Evolutionary conservation across 2,888 invertebrate species (phyloP).

Genomic region (Fabriciana adippe): DNA sequence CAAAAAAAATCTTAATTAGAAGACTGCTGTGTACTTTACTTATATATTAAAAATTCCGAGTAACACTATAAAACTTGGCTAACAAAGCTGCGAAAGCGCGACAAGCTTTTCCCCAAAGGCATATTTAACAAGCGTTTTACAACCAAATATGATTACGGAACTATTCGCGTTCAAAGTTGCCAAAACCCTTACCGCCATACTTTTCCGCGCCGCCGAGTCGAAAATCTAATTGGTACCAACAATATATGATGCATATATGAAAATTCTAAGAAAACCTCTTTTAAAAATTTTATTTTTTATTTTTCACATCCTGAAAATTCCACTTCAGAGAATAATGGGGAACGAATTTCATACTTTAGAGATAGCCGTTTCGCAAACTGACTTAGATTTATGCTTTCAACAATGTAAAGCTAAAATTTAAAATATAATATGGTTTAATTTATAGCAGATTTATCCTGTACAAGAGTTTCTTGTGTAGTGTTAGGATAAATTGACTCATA

Average conservation of each 20-base stretch:
- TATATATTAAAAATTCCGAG: conserved; percentile 7
- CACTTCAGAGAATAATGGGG: neutral
- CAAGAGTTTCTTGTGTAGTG: no score
- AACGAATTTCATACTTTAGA: neutral
- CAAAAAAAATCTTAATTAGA: neutral
- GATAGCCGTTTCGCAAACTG: no score
- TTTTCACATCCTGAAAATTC: neutral
- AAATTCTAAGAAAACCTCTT: conserved; percentile 1
- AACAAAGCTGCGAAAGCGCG: neutral
- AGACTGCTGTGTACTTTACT: neutral
- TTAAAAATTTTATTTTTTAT: neutral
- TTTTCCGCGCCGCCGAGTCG: conserved; percentile 61
- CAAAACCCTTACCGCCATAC: conserved; percentile 47
- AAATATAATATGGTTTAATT: no score
- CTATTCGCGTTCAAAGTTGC: conserved; percentile 40
- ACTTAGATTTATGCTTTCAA: no score
- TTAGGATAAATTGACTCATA: no score
- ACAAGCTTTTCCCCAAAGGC: conserved; percentile 21
- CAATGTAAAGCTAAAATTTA: no score
- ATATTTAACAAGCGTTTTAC: conserved; percentile 30
- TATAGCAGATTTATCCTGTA: no score
- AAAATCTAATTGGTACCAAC: conserved; percentile 59
- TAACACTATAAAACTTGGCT: conserved; percentile 7
- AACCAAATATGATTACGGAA: conserved; percentile 40
- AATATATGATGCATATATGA: conserved; percentile 5